A percentile compares a stretch with the other conserved stretches of the same genome.
These are phyloP conservation scores for Laticauda colubrina DNA, from an alignment of 2,113 vertebrate genomes.

Conservation along the genomic window DNA sequence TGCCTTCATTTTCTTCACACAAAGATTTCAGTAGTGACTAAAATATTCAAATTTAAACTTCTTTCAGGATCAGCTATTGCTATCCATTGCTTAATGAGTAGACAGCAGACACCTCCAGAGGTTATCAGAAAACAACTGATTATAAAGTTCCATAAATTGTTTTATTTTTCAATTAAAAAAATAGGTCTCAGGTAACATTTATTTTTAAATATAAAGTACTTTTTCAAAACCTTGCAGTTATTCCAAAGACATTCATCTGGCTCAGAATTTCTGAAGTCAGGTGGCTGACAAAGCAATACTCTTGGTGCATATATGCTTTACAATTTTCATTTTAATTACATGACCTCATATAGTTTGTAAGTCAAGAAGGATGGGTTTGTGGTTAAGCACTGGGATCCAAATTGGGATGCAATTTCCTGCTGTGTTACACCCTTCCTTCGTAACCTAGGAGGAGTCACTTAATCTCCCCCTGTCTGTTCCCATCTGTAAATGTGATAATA, in stretches of 20 bases:
- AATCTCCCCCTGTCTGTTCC: slow-evolving; percentile 5
- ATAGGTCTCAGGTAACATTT: background rate
- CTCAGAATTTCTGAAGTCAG: slow-evolving; percentile 2
- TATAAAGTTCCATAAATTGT: background rate
- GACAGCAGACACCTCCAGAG: background rate
- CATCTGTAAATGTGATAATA: background rate
- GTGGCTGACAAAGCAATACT: background rate
- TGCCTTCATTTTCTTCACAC: background rate
- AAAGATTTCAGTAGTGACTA: background rate
- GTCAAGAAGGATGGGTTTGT: slow-evolving; percentile 26
- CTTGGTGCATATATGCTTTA: slow-evolving; percentile 12
- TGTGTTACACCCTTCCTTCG: slow-evolving; percentile 2
- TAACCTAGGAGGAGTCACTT: slow-evolving; percentile 21
- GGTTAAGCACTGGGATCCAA: background rate
- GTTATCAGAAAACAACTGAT: background rate
- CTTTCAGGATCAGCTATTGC: background rate
- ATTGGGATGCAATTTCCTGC: slow-evolving; percentile 1
- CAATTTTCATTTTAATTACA: slow-evolving; percentile 30
- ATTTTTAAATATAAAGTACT: background rate
- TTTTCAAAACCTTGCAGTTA: background rate
- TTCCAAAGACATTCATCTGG: background rate
- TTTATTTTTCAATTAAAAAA: background rate
- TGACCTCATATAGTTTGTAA: background rate
- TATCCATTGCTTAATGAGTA: background rate
- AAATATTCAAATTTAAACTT: background rate